Evolutionary conservation across 2,797 vertebrate species (phyloP).

Genomic region (Microhierax caerulescens): DNA sequence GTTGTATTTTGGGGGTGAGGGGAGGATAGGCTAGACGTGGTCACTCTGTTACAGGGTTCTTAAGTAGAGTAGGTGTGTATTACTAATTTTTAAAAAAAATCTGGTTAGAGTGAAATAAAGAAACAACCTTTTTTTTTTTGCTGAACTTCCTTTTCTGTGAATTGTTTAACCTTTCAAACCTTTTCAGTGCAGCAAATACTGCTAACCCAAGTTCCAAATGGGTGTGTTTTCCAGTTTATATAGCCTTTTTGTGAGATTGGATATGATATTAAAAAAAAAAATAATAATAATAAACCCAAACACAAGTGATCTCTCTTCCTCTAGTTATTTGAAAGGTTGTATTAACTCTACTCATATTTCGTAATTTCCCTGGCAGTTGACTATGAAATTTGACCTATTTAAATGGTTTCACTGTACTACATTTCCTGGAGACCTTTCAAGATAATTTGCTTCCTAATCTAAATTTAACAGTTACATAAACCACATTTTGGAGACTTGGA

Average conservation of each 20-base stretch:
- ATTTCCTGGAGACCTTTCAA: constrained; percentile 69
- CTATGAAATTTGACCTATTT: constrained; percentile 70
- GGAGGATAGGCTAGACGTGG: not conserved
- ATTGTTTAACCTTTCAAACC: not conserved
- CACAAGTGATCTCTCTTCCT: not conserved
- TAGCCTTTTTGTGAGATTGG: constrained; percentile 23
- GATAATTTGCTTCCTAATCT: constrained; percentile 68
- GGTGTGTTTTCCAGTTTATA: not conserved
- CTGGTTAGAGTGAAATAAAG: not conserved
- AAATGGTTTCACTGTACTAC: constrained; percentile 64
- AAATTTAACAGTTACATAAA: constrained; percentile 71
- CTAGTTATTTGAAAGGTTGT: constrained; percentile 47
- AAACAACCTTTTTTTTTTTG: not conserved
- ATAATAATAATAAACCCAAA: constrained; percentile 46
- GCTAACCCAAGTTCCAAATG: not conserved
- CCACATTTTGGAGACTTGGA: constrained; percentile 54
- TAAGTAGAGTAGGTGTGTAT: not conserved
- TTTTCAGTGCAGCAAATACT: not conserved
- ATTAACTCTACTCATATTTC: constrained; percentile 41
- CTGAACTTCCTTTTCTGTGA: not conserved
- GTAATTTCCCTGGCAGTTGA: constrained; percentile 58
- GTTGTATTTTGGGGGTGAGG: not conserved
- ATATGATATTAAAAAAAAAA: constrained; percentile 50
- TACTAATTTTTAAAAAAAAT: not conserved
- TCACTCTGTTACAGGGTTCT: not conserved